Evolutionary conservation across 2,797 vertebrate genomes (phyloP), one percentile per base, ranked within the genome.

Genomic region (Sebastes cheni): DNA sequence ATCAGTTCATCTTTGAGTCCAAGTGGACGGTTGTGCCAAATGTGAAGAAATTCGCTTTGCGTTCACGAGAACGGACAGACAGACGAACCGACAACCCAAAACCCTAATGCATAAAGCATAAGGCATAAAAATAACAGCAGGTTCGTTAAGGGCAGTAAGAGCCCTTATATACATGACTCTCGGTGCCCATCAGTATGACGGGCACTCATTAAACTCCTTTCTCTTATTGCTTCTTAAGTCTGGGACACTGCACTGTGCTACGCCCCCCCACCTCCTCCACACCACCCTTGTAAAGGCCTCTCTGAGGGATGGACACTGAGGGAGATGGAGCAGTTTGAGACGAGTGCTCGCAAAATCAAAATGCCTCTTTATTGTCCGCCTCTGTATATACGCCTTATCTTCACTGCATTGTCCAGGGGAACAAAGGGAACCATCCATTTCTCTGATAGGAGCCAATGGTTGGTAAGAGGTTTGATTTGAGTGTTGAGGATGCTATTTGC

Each of bases 401-500:
- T 94, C 93, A 88, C 91, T 93, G 95, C 95, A 94, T 95, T 89
- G 87, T 96, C 95, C 95, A 92, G 69, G 78, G 95, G 96, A 97
- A 98, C 97, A 98, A 97, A 97, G 94, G 95, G 95, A 97, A 95
- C 96, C 96, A 95, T 97, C 96, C 94, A 95, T 96, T 96, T 97
- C 96, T 95, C 95, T 97, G 97, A 97, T 97, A 97, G 96, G 96
- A 97, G 96, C 96, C 96, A 96, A 95, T 96, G 96, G 96, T 95
- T 95, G 94, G 95, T 96, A 97, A 97, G 96, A 97, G 96, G 96
- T 97, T 97, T 97, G 96, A 98, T 97, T 97, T 97, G 96, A 97
- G 97, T 96, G 96, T 95, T 89, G 95, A 97, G 97, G 96, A 97
- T 96, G 97, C 96, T 96, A 97, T 98, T 98, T 98, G 97, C 97